These are phyloP conservation scores for Sphyrna mokarran DNA, from an alignment of 2,113 vertebrate species.

Conservation along the genomic window DNA sequence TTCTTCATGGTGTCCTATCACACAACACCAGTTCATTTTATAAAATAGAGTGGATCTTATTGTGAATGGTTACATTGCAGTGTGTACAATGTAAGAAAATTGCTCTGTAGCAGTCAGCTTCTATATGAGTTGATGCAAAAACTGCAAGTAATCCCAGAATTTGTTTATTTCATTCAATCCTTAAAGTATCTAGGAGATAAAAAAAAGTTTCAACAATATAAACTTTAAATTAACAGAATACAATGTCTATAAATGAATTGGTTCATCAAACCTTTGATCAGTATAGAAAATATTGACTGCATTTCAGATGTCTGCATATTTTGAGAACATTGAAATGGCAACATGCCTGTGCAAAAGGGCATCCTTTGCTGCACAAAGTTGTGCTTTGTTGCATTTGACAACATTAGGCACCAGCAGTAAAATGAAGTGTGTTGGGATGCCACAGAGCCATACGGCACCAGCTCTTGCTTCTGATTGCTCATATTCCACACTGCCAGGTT, in stretches of 20 bases:
- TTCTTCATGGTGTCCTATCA: not conserved
- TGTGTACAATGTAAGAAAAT: not conserved
- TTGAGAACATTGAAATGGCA: not conserved
- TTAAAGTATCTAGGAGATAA: not conserved
- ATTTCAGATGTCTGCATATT: not conserved
- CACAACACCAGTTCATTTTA: not conserved
- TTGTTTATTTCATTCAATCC: not conserved
- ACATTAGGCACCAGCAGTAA: not conserved
- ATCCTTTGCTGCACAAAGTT: not conserved
- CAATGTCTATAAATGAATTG: not conserved
- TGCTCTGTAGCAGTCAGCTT: not conserved
- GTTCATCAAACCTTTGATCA: not conserved
- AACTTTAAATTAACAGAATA: not conserved
- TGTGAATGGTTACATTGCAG: not conserved
- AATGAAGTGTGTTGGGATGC: not conserved
- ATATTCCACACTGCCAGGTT: not conserved
- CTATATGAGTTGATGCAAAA: not conserved
- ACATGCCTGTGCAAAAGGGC: not conserved
- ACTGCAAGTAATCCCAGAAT: not conserved
- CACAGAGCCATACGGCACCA: not conserved
- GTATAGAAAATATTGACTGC: not conserved
- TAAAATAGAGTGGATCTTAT: not conserved
- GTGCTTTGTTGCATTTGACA: not conserved
- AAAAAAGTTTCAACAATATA: not conserved
- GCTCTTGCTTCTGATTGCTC: conserved; percentile 10